These are phyloP conservation scores for Seriola rivoliana DNA, from an alignment of 2,113 vertebrate species.

Conservation along the genomic window DNA sequence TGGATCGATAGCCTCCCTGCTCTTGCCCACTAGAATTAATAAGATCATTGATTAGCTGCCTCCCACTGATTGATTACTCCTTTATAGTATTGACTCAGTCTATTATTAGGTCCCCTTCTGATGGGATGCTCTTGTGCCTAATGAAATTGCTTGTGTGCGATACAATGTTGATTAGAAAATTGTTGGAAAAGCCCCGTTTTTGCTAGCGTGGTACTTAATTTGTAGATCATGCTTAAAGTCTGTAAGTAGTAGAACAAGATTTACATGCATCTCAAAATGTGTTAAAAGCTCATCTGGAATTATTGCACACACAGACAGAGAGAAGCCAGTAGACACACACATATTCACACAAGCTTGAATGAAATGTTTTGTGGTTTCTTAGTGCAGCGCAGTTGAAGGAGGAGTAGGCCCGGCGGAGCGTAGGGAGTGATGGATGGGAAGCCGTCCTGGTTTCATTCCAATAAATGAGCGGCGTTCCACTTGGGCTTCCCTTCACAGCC, in stretches of 20 bases:
- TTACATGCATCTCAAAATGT: neutral
- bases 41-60: constrained; percentile 84
- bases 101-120: constrained; percentile 74
- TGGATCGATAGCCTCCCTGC: constrained; percentile 76
- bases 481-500: constrained; percentile 76
- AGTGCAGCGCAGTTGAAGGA: constrained; percentile 57
- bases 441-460: constrained; percentile 79
- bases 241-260: constrained; percentile 5
- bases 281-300: constrained; percentile 4
- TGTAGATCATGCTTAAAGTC: neutral
- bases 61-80: constrained; percentile 79
- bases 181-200: constrained; percentile 7
- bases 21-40: constrained; percentile 76
- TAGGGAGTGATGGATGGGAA: constrained; percentile 82
- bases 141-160: constrained; percentile 60
- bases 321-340: constrained; percentile 19
- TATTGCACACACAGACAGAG: neutral
- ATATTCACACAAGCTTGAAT: constrained; percentile 35
- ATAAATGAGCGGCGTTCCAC: constrained; percentile 84
- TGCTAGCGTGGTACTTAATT: constrained; percentile 2
- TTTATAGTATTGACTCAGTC: constrained; percentile 66
- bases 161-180: constrained; percentile 33
- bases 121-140: constrained; percentile 57
- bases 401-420: constrained; percentile 53
- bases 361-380: constrained; percentile 54